phyloP scores from a whole-genome alignment of 2,113 vertebrate species.

The Siphamia tubifer region DNA sequence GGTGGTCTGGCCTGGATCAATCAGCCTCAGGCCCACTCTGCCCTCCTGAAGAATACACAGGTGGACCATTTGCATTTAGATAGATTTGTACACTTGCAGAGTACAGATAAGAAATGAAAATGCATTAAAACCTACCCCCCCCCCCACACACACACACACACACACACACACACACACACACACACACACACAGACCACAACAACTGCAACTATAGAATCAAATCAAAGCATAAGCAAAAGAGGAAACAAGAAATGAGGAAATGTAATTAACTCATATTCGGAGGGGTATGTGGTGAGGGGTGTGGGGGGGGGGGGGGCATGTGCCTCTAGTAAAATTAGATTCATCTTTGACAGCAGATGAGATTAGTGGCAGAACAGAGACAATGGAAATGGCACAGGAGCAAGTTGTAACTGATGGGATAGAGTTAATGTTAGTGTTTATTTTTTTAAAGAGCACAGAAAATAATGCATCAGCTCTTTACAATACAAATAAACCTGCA shows the following conservation, averaged over 20 bases:
- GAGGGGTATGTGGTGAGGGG: slow-evolving; percentile 24
- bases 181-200: background rate
- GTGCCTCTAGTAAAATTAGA: slow-evolving; percentile 58
- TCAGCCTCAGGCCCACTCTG: slow-evolving; percentile 16
- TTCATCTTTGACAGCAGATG: slow-evolving; percentile 51
- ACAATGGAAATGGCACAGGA: slow-evolving; percentile 18
- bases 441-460: slow-evolving; percentile 16
- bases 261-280: slow-evolving; percentile 53
- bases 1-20: slow-evolving; percentile 27
- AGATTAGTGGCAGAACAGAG: slow-evolving; percentile 48
- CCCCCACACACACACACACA: background rate
- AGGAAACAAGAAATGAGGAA: slow-evolving; percentile 16
- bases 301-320: slow-evolving; percentile 16
- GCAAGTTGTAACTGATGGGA: slow-evolving; percentile 17
- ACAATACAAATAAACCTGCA: too few relatives aligned
- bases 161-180: slow-evolving; percentile 8
- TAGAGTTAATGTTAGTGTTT: slow-evolving; percentile 5
- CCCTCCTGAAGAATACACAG: slow-evolving; percentile 40
- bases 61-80: slow-evolving; percentile 65
- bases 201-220: background rate
- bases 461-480: slow-evolving; percentile 20
- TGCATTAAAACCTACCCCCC: slow-evolving; percentile 9
- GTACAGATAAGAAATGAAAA: slow-evolving; percentile 38
- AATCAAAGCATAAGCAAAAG: slow-evolving; percentile 9
- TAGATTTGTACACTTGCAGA: slow-evolving; percentile 49